A percentile compares a stretch with the other conserved stretches of the same genome.
Conservation (phyloP, 2,888 invertebrate species). For the Anagyrus pseudococci region DNA sequence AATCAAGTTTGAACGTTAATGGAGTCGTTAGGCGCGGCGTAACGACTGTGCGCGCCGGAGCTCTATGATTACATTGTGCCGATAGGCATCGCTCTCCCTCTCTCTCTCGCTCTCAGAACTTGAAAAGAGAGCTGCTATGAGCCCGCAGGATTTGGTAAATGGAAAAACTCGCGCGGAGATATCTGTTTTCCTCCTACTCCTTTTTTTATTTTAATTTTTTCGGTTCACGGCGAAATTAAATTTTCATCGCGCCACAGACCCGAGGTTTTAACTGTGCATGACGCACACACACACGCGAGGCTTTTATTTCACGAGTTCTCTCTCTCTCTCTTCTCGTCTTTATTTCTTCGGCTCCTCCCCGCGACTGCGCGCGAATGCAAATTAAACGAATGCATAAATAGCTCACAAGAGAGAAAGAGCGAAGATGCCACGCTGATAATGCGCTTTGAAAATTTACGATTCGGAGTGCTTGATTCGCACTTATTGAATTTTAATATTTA, state of each 20-base stretch:
- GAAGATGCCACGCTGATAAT: neutral
- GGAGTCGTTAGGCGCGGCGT: constrained; percentile 35
- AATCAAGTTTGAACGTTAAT: constrained; percentile 36
- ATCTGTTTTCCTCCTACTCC: constrained; percentile 1
- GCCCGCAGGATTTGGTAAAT: neutral
- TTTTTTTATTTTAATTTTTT: neutral
- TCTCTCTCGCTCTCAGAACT: neutral
- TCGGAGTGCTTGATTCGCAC: neutral
- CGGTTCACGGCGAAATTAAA: neutral
- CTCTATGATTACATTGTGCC: constrained; percentile 29
- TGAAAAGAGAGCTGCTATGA: neutral
- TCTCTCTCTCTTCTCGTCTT: no score
- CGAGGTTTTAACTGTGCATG: no score
- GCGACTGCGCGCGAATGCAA: neutral
- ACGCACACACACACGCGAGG: no score
- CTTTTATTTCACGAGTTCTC: no score
- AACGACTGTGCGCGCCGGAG: constrained; percentile 29
- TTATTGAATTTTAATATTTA: constrained; percentile 1
- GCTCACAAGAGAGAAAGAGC: neutral
- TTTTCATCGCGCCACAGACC: neutral
- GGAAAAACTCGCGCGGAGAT: neutral
- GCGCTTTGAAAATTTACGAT: neutral
- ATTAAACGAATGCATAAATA: constrained; percentile 2
- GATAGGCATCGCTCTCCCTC: constrained; percentile 27
- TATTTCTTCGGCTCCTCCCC: no score